Evolutionary conservation across 2,797 vertebrate species (phyloP), one percentile per base, ranked within the genome.

Genomic region (Coreius guichenoti): DNA sequence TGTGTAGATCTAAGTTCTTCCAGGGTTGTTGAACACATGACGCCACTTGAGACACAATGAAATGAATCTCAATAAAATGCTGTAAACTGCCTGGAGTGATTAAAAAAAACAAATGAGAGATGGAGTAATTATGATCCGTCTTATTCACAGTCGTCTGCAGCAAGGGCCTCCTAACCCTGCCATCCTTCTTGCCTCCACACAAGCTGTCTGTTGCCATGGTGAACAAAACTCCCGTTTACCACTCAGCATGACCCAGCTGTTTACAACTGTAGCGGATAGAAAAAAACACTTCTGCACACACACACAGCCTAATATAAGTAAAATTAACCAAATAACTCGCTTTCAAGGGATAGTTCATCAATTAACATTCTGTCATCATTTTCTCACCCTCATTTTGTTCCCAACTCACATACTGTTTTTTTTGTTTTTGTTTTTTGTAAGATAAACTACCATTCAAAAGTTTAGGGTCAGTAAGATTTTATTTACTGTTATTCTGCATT

Each of bases 41-140:
- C 5, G 21, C n/a, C 54, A 76, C 63, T 29, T 54, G 77, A 23
- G 73, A 84, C 83, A 26, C 21, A 56, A 21, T 12, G 80, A 85
- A 87, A 63, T 80, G 84, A 85, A 86, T 84, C 63, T 86, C 74
- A 84, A 83, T 83, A 83, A 84, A 86, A 74, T 68, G 26, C 51
- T 23, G 80, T 45, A 80, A 89, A 88, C 77, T 88, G 88, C 82
- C 84, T 87, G 73, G 47, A 87, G 86, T 86, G 70, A 91, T 89
- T 86, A 88, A 84, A 77, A 26, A 16, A 80, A 85, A 79, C 51
- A 43, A 23, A 33, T 49, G 78, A 74, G 87, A 88, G 83, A 87
- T 70, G 72, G 88, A 89, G 88, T 88, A 89, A 91, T 91, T 90
- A 88, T 31, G 81, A 82, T 86, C 69, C 6, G 84, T 87, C 83